Percentiles rank a stretch among this genome's conserved stretches.
Conservation (phyloP, 2,888 invertebrate species). For the Cheiracanthium punctorium region DNA sequence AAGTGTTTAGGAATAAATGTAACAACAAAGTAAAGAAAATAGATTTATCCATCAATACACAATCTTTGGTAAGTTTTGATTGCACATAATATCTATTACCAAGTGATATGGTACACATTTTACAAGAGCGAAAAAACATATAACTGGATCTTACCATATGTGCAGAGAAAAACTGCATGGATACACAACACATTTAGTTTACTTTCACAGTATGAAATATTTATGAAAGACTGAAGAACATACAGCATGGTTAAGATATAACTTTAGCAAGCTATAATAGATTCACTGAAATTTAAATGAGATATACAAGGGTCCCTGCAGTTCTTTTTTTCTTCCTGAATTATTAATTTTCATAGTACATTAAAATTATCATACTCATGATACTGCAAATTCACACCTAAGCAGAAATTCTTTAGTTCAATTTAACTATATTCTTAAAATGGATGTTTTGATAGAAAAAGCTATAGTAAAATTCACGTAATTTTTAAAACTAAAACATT, state of each 20-base stretch:
- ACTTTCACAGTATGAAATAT: background rate
- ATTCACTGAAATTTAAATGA: background rate
- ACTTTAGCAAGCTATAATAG: background rate
- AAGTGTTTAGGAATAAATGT: slow-evolving; percentile 37
- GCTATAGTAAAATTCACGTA: no score
- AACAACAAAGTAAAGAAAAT: slow-evolving; percentile 67
- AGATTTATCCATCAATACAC: slow-evolving; percentile 51
- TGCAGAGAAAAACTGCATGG: background rate
- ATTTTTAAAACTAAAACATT: no score
- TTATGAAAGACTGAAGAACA: background rate
- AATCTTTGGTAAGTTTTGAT: slow-evolving; percentile 64
- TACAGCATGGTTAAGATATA: background rate
- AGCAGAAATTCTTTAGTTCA: no score
- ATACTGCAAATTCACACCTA: no score
- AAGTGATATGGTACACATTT: slow-evolving; percentile 32
- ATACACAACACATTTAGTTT: background rate
- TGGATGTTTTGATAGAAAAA: no score
- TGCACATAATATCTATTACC: slow-evolving; percentile 36
- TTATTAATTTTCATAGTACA: no score
- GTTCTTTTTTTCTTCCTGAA: no score
- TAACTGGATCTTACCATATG: background rate
- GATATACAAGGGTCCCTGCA: background rate
- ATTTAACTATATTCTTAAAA: no score
- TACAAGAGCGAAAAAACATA: slow-evolving; percentile 1
- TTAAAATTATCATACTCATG: no score